A percentile compares a stretch with the other conserved stretches of the same genome.
These are phyloP conservation scores for Pteruthius melanotis DNA, from an alignment of 2,113 vertebrate species.

Conservation along the genomic window DNA sequence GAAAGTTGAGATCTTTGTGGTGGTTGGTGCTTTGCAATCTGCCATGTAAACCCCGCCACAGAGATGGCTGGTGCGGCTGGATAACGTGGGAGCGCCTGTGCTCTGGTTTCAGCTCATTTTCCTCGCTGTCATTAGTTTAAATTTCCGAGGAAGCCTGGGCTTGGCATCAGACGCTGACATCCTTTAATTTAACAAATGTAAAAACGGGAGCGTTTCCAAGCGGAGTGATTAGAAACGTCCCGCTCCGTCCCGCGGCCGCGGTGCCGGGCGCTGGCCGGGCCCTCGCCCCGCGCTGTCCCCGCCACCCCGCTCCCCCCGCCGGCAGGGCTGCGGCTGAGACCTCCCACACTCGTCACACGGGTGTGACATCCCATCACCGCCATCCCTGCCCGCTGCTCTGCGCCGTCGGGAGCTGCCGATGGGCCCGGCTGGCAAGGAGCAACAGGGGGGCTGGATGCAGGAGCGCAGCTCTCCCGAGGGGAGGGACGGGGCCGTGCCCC, in stretches of 20 bases:
- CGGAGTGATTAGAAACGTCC: neutral
- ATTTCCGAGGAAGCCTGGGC: constrained; percentile 27
- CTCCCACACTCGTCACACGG: constrained; percentile 27
- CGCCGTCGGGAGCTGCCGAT: neutral
- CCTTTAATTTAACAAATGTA: constrained; percentile 52
- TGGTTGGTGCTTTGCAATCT: neutral
- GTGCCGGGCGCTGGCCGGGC: neutral
- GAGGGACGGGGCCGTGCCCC: neutral
- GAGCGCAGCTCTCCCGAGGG: rapidly evolving
- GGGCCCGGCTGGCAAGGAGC: neutral
- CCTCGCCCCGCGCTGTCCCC: neutral
- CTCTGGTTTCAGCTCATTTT: constrained; percentile 39
- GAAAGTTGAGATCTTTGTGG: neutral
- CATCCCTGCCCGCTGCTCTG: neutral
- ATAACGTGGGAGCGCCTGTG: neutral
- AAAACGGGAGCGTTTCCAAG: constrained; percentile 33
- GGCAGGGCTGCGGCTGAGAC: neutral
- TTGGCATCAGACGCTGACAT: constrained; percentile 1
- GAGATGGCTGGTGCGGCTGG: neutral
- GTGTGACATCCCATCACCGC: neutral
- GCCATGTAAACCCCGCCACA: neutral
- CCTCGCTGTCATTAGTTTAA: constrained; percentile 8
- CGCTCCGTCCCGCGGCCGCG: neutral
- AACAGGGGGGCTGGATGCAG: rapidly evolving
- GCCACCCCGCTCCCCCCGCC: rapidly evolving